Evolutionary conservation across 2,113 vertebrate species (phyloP).

Genomic region (Microtus montanus): DNA sequence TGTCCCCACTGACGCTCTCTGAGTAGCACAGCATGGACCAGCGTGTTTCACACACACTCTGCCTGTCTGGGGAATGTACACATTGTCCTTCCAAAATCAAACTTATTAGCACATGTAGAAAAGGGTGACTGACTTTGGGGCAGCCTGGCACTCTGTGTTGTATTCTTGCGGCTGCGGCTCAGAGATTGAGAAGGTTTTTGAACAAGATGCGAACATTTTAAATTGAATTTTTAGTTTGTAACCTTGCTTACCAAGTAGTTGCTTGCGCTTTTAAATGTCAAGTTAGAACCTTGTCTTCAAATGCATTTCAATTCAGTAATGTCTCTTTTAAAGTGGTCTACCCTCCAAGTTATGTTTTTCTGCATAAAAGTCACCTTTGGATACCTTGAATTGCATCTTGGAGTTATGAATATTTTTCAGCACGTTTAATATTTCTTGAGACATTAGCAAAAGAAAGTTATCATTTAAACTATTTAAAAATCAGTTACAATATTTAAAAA

Average conservation of each 20-base stretch:
- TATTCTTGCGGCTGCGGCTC: constrained; percentile 78
- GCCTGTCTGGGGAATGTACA: constrained; percentile 90
- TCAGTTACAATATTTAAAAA: background rate
- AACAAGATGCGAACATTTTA: constrained; percentile 76
- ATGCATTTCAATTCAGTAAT: constrained; percentile 69
- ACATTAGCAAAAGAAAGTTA: background rate
- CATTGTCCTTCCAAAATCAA: constrained; percentile 91
- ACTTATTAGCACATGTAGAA: constrained; percentile 90
- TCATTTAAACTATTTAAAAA: background rate
- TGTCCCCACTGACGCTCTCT: constrained; percentile 88
- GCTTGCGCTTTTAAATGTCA: constrained; percentile 78
- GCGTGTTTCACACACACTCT: constrained; percentile 88
- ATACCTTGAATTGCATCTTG: background rate
- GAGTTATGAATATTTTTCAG: background rate
- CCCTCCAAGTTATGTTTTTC: constrained; percentile 10
- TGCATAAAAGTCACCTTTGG: constrained; percentile 32
- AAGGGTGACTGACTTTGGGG: constrained; percentile 90
- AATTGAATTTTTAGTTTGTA: constrained; percentile 80
- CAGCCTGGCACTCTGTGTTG: constrained; percentile 77
- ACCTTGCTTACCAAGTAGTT: constrained; percentile 67
- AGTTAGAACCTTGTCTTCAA: constrained; percentile 67
- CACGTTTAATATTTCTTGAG: constrained; percentile 1
- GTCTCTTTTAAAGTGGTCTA: constrained; percentile 56
- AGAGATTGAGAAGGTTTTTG: constrained; percentile 78
- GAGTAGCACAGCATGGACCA: constrained; percentile 88